A percentile compares a stretch with the other conserved stretches of the same genome.
phyloP scores from a whole-genome alignment of 2,888 invertebrate genomes.

The Eristalis intricaria region DNA sequence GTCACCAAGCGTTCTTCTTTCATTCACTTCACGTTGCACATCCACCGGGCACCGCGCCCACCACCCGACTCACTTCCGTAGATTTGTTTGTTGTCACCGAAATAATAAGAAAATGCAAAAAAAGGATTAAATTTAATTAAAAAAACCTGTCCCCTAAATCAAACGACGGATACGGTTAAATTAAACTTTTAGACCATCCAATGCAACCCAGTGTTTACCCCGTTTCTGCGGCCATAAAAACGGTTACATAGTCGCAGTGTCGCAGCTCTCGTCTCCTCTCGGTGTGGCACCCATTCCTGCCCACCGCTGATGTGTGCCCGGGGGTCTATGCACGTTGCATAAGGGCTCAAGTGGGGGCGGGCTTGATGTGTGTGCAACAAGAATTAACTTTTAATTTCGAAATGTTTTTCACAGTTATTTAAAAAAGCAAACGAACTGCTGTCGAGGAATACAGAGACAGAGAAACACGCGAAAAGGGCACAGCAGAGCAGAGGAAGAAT shows the following conservation, averaged over 20 bases:
- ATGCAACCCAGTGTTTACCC: constrained; percentile 9
- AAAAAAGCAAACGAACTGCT: constrained; percentile 57
- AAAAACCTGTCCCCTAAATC: constrained; percentile 64
- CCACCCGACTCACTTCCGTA: constrained; percentile 32
- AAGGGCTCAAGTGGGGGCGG: background rate
- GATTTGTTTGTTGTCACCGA: constrained; percentile 60
- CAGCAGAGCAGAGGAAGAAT: background rate
- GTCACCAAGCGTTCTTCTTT: constrained; percentile 25
- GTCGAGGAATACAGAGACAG: constrained; percentile 31
- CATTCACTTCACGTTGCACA: constrained; percentile 20
- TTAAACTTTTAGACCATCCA: constrained; percentile 52
- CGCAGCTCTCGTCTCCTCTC: constrained; percentile 11
- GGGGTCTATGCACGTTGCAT: background rate
- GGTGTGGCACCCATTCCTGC: background rate
- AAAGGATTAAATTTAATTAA: constrained; percentile 48
- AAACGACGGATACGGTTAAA: constrained; percentile 63
- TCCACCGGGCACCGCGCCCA: background rate
- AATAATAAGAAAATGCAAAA: constrained; percentile 48
- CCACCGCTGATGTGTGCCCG: background rate
- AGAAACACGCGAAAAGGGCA: constrained; percentile 3
- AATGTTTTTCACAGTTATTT: constrained; percentile 66
- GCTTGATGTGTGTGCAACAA: constrained; percentile 53
- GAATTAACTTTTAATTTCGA: constrained; percentile 64
- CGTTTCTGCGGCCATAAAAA: constrained; percentile 36
- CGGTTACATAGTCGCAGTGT: constrained; percentile 29